Conservation (phyloP, 2,113 vertebrate species). For the Columba janthina region DNA sequence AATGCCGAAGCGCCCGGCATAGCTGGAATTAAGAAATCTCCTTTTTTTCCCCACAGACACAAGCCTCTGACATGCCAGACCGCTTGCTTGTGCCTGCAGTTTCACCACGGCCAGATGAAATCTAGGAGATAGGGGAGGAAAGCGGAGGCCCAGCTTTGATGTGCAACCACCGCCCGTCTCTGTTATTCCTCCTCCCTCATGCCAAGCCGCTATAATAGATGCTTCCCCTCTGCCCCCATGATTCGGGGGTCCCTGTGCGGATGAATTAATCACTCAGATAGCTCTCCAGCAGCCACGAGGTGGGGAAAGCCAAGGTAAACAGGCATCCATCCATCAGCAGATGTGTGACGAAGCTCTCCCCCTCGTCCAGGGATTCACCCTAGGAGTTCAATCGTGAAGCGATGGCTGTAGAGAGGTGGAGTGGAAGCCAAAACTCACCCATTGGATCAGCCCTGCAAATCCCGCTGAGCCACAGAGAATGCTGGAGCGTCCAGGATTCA, state of each 20-base stretch:
- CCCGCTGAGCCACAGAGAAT: background rate
- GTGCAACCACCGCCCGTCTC: slow-evolving; percentile 1
- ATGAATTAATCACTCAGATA: slow-evolving; percentile 47
- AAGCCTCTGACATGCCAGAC: background rate
- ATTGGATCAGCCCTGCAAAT: background rate
- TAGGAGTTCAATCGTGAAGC: fast-evolving
- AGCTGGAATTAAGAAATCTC: background rate
- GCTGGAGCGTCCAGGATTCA: background rate
- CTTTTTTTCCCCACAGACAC: background rate
- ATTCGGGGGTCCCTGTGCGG: background rate
- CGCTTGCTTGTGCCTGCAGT: background rate
- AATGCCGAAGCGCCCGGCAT: background rate
- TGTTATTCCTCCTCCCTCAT: background rate
- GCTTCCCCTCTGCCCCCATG: background rate
- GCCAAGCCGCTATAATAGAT: background rate
- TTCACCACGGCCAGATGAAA: background rate
- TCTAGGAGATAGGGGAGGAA: background rate
- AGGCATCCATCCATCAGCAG: background rate
- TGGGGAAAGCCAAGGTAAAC: slow-evolving; percentile 12
- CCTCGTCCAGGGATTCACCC: background rate
- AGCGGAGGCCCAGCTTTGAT: background rate
- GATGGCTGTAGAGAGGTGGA: background rate
- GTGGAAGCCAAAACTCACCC: background rate
- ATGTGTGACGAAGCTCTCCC: background rate
- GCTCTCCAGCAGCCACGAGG: background rate